Percentiles rank a stretch among this genome's conserved stretches.
These are phyloP conservation scores for Heterodera schachtii DNA, from an alignment of 1,140 invertebrate genomes.

Conservation along the genomic window DNA sequence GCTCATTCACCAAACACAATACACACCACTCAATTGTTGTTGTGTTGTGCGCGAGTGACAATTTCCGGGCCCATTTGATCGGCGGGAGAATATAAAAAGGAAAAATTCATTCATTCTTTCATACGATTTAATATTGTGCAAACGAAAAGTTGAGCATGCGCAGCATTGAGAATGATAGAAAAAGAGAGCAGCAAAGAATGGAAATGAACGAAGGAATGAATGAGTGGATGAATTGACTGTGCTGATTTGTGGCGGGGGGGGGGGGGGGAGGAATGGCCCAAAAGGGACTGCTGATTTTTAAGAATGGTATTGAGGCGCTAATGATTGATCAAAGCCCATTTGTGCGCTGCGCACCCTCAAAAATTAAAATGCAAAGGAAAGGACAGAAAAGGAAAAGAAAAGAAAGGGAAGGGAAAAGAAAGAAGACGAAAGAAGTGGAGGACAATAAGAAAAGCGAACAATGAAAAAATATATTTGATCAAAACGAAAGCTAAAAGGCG, in stretches of 20 bases:
- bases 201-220: neutral
- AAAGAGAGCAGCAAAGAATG: neutral
- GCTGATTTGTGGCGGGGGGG: neutral
- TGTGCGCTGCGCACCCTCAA: no score
- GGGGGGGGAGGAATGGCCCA: neutral
- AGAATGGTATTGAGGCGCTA: neutral
- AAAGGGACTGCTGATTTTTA: neutral
- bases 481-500: no score
- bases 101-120: neutral
- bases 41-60: neutral
- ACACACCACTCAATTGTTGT: neutral
- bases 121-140: neutral
- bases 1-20: neutral
- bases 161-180: neutral
- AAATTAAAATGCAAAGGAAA: no score
- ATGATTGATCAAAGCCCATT: no score
- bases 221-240: neutral
- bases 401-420: no score
- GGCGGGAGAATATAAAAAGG: neutral
- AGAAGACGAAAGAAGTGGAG: no score
- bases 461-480: no score
- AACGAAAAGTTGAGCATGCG: neutral
- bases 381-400: no score
- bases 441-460: no score
- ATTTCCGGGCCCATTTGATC: neutral